Conservation (phyloP, 2,797 vertebrate species). For the Galago senegalensis region DNA sequence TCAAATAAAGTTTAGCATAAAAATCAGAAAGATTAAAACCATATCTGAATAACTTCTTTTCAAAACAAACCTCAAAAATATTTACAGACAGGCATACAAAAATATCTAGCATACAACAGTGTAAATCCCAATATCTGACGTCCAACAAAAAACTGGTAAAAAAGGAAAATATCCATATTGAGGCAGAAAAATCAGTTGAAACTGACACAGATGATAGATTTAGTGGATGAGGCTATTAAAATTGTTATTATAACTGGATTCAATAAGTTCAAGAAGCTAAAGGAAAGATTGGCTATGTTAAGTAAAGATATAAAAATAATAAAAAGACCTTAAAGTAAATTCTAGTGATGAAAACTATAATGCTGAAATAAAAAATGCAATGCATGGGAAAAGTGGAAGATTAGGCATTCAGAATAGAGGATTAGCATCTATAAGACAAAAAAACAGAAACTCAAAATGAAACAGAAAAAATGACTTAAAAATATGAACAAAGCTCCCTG, state of each 20-base stretch:
- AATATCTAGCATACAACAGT: not conserved
- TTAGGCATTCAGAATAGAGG: not conserved
- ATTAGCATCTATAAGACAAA: not conserved
- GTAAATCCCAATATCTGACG: not conserved
- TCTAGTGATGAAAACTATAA: not conserved
- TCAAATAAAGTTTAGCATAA: not conserved
- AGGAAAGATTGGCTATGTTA: not conserved
- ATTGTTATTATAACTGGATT: not conserved
- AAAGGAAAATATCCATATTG: not conserved
- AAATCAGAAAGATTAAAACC: not conserved
- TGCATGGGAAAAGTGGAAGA: not conserved
- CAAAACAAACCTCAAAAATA: not conserved
- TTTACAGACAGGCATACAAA: not conserved
- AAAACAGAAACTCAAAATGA: not conserved
- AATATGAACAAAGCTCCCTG: not conserved
- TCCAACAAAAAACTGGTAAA: not conserved
- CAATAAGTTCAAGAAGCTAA: not conserved
- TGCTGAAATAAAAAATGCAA: not conserved
- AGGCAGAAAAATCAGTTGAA: not conserved
- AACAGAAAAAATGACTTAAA: not conserved
- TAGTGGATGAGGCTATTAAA: not conserved
- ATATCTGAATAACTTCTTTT: not conserved
- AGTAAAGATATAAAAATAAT: not conserved
- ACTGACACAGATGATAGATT: not conserved
- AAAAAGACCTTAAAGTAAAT: not conserved